Base-by-base conservation (phyloP, 2,113 vertebrate genomes). In the Pachypanchax playfairii region DNA sequence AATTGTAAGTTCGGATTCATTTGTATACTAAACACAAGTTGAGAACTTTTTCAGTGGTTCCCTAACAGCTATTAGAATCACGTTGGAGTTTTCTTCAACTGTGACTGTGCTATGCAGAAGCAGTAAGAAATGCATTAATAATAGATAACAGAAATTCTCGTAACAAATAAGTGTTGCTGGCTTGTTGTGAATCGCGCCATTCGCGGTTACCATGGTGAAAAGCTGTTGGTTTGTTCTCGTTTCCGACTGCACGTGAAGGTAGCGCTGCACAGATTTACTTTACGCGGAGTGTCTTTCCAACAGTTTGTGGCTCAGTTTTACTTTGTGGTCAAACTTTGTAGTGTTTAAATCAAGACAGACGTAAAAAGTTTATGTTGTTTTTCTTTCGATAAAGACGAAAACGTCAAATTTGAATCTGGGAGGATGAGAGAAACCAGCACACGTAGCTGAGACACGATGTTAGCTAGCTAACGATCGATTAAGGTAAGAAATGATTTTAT, bases 361-460 rank as follows among this genome's bases (percentile, higher is more conserved):
- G 1, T 2, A 1, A 6, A 1, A 28, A 24, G 25, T 31, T 3
- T 0, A 21, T 12, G 21, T 6, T 35, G 44, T 42, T 43, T 29
- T 0, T 18, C 29, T 2, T 3, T 2, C 1, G 60, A 50, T 24
- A 12, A 53, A 4, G 36, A 48, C 8, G 24, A 3, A 71, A 79
- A 63, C 46, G 22, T 70, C 39, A 47, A 77, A 41, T 53, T 77
- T 6, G 62, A 64, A 76, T 77, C 70, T 77, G 64, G 68, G 62
- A 77, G 42, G 49, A 60, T 44, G 76, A 35, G 65, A 70, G 54
- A 68, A 75, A 43, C 49, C 78, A 38, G 20, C 51, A 65, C 68
- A 70, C 43, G 29, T 66, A 77, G 75, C 73, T 50, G 79, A 71
- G 75, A 47, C 79, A 73, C 77, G 81, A 74, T 77, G 85, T 81